Percentiles rank a stretch among this genome's conserved stretches.
Evolutionary conservation across 2,888 invertebrate genomes (phyloP).

Genomic region (Campoplex capitator): DNA sequence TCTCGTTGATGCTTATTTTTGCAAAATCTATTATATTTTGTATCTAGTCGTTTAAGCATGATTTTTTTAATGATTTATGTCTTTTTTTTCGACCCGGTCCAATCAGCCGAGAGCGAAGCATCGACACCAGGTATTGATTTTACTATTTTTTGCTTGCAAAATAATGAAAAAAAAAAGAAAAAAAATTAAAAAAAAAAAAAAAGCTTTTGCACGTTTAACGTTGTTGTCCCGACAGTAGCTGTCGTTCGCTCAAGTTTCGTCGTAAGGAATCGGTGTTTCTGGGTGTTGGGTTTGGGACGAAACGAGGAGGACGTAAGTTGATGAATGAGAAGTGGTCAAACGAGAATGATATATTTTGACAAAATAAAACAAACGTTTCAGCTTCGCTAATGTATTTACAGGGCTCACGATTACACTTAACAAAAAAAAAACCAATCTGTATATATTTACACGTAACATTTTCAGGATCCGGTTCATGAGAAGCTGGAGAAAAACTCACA

Average conservation of each 20-base stretch:
- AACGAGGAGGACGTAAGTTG: constrained; percentile 1
- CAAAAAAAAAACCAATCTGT: constrained; percentile 21
- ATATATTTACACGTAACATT: constrained; percentile 2
- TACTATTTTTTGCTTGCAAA: constrained; percentile 49
- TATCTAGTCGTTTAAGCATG: constrained; percentile 72
- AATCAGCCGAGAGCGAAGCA: constrained; percentile 82
- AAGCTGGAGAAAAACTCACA: not conserved
- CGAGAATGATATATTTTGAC: constrained; percentile 3
- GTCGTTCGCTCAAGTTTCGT: constrained; percentile 36
- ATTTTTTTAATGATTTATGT: constrained; percentile 77
- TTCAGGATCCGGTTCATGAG: not conserved
- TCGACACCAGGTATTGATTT: constrained; percentile 81
- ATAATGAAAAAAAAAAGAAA: no score
- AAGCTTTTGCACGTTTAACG: constrained; percentile 37
- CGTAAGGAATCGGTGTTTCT: constrained; percentile 25
- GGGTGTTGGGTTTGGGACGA: constrained; percentile 41
- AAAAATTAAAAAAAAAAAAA: not conserved
- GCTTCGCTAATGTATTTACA: constrained; percentile 51
- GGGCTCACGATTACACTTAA: constrained; percentile 28
- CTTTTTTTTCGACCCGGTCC: constrained; percentile 78
- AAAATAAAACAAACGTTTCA: not conserved
- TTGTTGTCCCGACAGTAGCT: constrained; percentile 41
- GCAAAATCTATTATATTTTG: constrained; percentile 64
- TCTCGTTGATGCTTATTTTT: constrained; percentile 32
- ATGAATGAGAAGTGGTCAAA: constrained; percentile 7